Base-by-base conservation (phyloP, 2,797 vertebrate species). In the Tinamus major region DNA sequence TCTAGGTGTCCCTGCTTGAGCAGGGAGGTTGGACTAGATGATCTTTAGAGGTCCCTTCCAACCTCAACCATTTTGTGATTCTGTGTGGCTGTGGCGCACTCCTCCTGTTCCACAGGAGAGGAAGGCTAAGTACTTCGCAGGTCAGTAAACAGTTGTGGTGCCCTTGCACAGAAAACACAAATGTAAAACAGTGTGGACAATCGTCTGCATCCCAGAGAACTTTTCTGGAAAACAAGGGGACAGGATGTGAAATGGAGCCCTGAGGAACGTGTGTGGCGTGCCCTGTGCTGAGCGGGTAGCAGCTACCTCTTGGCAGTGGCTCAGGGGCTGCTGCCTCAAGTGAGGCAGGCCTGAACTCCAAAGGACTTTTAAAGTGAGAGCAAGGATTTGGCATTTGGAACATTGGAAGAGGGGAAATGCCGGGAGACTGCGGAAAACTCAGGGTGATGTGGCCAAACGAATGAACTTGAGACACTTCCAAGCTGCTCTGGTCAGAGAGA, bases 181-280 rank as follows among this genome's bases (percentile, higher is more conserved):
- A 55, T 1, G 2, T 14, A 17, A 51, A 44, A 11, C 6, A 2
- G 14, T 70, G 46, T 29, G 0, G 0, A 24, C 46, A 29, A 18
- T 63, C 48, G 18, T 59, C 48, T 76, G 37, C 58, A 15, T 41
- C 26, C 56, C 33, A 33, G 90, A 58, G 29, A 85, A 20, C 13
- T 10, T 81, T 35, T 74, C 9, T 46, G 41, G 74, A 77, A 93
- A 51, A 39, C 27, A 56, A 35, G 29, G 35, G 41, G 29, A 19
- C 9, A 17, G 29, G 27, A 29, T 46, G 41, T 61, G 68, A 86
- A 67, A 51, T 9, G 6, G 15, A 58, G n/a, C 65, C 86, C 51
- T 58, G 67, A 80, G 42, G 33, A 70, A 29, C n/a, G 14, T 11
- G 21, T 21, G 13, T 70, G 41, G 26, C 27, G 26, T 7, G 11